These are phyloP conservation scores for Grus americana DNA, from an alignment of 2,113 vertebrate genomes.

Conservation along the genomic window DNA sequence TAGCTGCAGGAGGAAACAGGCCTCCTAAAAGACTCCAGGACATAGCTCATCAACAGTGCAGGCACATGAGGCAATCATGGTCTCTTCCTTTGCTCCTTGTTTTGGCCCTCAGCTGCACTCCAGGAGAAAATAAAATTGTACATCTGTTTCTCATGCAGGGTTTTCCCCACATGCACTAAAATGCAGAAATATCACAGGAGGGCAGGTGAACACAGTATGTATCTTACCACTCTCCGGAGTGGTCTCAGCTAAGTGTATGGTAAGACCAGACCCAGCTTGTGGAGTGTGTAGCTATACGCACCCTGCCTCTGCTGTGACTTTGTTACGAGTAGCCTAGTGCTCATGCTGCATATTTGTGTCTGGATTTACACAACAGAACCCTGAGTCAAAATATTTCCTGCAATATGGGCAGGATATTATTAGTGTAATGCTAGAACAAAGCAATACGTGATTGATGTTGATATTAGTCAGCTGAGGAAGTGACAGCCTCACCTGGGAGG, in stretches of 20 bases:
- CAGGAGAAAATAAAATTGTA: not conserved
- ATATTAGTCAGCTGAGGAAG: slow-evolving; percentile 26
- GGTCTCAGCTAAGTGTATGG: not conserved
- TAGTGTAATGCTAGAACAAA: slow-evolving; percentile 36
- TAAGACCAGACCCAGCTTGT: not conserved
- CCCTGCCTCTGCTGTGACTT: not conserved
- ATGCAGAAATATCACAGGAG: not conserved
- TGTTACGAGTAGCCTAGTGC: not conserved
- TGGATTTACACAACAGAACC: not conserved
- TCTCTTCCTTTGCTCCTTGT: not conserved
- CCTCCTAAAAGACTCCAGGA: not conserved
- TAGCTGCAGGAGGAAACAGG: not conserved
- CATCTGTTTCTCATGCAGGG: not conserved
- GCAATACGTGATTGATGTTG: not conserved
- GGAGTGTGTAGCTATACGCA: not conserved
- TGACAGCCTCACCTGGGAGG: not conserved
- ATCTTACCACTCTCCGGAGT: not conserved
- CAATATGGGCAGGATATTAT: not conserved
- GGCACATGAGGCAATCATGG: not conserved
- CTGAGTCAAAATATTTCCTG: slow-evolving; percentile 30
- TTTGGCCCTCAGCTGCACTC: not conserved
- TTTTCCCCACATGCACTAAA: not conserved
- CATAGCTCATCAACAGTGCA: not conserved
- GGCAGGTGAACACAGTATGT: not conserved
- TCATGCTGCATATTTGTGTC: not conserved